Evolutionary conservation across 2,888 invertebrate genomes (phyloP).

Genomic region (Drosophila mimica): DNA sequence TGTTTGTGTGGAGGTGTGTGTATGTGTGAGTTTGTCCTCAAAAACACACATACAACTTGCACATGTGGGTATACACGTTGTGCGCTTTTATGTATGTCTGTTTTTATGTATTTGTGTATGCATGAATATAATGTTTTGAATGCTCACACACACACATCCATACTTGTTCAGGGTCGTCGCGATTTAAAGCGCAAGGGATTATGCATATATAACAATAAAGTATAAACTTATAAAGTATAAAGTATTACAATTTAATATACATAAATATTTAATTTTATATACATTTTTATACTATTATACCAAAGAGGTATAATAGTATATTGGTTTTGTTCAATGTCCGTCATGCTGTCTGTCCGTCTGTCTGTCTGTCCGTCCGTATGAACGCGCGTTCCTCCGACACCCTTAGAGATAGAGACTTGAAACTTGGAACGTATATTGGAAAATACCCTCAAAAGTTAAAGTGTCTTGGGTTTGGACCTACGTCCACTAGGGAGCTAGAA

Average conservation of each 20-base stretch:
- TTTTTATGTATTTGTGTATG: neutral
- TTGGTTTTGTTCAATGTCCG: no score
- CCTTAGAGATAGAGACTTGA: no score
- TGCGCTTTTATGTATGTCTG: conserved; percentile 1
- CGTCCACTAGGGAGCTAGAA: no score
- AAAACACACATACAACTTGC: neutral
- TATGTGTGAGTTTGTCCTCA: neutral
- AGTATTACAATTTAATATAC: neutral
- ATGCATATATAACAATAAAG: neutral
- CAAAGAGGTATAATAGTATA: no score
- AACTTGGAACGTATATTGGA: no score
- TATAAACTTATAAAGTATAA: no score
- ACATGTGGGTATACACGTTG: conserved; percentile 1
- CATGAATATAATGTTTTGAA: conserved; percentile 3
- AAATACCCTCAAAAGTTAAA: no score
- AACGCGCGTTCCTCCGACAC: no score
- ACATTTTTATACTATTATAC: no score
- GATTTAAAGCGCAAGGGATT: neutral
- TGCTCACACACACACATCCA: neutral
- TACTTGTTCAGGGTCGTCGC: neutral
- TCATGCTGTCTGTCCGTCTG: no score
- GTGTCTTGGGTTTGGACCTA: no score
- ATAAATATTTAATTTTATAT: neutral
- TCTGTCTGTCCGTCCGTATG: no score
- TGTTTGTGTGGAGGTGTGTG: neutral